Evolutionary conservation across 1,140 invertebrate species (phyloP), one percentile per base, ranked within the genome.

Genomic region (Trachymyrmex septentrionalis): DNA sequence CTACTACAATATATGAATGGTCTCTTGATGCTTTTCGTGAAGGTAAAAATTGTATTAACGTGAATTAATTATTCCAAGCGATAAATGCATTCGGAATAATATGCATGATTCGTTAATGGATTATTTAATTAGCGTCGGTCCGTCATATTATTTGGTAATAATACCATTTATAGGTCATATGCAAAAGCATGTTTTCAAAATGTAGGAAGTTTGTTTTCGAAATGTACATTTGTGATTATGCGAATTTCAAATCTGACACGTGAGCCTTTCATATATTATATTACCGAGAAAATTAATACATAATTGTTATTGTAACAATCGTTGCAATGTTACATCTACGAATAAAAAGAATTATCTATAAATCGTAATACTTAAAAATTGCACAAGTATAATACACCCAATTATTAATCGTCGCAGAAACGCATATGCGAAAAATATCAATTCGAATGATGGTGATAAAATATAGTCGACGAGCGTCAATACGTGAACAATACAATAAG

Each of bases 151-250:
- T 84, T 84, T 84, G 80, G n/a, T 19, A 24, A 59, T 75, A 75
- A 84, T 73, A 27, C 14, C 24, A 57, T 38, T 55, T 71, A 71
- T 16, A 55, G 77, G 16, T 61, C 12, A 30, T 27, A 57, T 50
- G 24, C 80, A 55, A 80, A 55, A 55, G 77, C 44, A 55, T 69
- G 66, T 50, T 69, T 69, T 69, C 44, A 21, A 69, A 69, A 69
- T 48, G 14, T 48, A 61, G 55, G 14, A 5, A 73, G 10, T 24
- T 61, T 75, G 80, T 73, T 82, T 63, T 61, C 67, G 69, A 84
- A 84, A 84, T 84, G 55, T 84, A 61, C 19, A 75, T 72, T 82
- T 72, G 66, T 72, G 66, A 82, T 82, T 61, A 48, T 61, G 80
- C 19, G 55, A 61, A 59, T 82, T 48, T 48, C 67, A 55, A 38